A percentile compares a stretch with the other conserved stretches of the same genome.
Evolutionary conservation across 1,140 invertebrate genomes (phyloP).

Genomic region (Pissodes strobi): DNA sequence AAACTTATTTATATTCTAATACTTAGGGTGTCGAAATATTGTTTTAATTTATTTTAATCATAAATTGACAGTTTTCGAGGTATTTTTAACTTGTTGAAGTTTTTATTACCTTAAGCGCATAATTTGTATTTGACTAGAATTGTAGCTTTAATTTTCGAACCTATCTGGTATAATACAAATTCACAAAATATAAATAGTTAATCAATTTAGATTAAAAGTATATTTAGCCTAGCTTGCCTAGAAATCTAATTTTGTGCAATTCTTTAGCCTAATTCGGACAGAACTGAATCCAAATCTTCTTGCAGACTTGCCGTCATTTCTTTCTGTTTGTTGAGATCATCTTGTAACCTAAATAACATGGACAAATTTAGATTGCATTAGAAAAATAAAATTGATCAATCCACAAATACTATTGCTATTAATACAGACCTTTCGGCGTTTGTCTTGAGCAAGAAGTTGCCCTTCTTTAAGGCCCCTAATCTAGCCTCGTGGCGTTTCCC

Average conservation of each 20-base stretch:
- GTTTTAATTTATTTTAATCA: too few species aligned
- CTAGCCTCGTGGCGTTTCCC: constrained; percentile 76
- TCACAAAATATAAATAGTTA: constrained; percentile 11
- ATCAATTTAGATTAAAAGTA: background rate
- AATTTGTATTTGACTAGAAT: too few species aligned
- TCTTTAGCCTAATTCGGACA: constrained; percentile 69
- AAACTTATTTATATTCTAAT: too few species aligned
- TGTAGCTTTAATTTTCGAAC: too few species aligned
- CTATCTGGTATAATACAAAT: constrained; percentile 16
- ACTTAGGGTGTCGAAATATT: too few species aligned
- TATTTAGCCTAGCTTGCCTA: background rate
- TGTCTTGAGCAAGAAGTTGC: constrained; percentile 81
- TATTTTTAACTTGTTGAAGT: too few species aligned
- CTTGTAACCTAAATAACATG: constrained; percentile 62
- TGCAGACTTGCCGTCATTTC: constrained; percentile 75
- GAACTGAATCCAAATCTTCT: constrained; percentile 80
- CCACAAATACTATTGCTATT: too few species aligned
- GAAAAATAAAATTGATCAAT: too few species aligned
- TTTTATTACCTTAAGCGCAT: too few species aligned
- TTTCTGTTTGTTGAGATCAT: constrained; percentile 79
- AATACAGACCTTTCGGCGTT: constrained; percentile 70
- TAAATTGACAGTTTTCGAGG: too few species aligned
- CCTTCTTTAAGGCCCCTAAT: constrained; percentile 78
- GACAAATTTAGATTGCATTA: too few species aligned
- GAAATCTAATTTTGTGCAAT: background rate